Evolutionary conservation across 2,113 vertebrate species (phyloP).

Genomic region (Xerus inauris): DNA sequence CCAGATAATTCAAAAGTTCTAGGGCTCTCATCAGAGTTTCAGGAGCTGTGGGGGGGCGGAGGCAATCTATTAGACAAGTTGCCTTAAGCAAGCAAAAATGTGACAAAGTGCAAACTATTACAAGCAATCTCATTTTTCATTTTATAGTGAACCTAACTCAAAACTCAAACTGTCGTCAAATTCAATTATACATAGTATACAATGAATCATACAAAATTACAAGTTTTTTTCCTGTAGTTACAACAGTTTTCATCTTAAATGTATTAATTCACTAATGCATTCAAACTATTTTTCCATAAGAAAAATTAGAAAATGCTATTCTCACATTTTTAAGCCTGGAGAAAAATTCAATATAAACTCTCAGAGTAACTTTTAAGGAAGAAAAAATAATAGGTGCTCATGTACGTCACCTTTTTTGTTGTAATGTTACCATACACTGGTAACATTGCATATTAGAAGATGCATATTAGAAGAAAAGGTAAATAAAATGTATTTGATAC

Average conservation of each 20-base stretch:
- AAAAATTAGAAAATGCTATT: not conserved
- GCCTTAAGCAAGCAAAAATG: slow-evolving; percentile 76
- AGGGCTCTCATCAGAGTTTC: slow-evolving; percentile 98
- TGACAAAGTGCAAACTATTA: slow-evolving; percentile 78
- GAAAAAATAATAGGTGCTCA: not conserved
- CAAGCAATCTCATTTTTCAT: slow-evolving; percentile 82
- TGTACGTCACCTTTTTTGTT: not conserved
- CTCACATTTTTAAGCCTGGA: not conserved
- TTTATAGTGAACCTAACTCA: slow-evolving; percentile 65
- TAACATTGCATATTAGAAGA: not conserved
- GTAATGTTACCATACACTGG: slow-evolving; percentile 33
- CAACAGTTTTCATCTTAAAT: slow-evolving; percentile 9
- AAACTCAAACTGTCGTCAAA: slow-evolving; percentile 63
- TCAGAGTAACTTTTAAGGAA: not conserved
- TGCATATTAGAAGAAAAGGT: not conserved
- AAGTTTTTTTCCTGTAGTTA: slow-evolving; percentile 30
- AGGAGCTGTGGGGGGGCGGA: slow-evolving; percentile 89
- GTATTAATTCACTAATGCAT: not conserved
- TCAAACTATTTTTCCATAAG: not conserved
- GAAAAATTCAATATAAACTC: not conserved
- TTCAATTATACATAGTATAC: slow-evolving; percentile 66
- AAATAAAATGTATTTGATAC: not conserved
- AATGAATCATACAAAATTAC: slow-evolving; percentile 58
- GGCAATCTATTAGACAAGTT: slow-evolving; percentile 70
- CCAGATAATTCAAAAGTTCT: slow-evolving; percentile 97